phyloP scores from a whole-genome alignment of 2,113 vertebrate species.

The Callocephalon fimbriatum region DNA sequence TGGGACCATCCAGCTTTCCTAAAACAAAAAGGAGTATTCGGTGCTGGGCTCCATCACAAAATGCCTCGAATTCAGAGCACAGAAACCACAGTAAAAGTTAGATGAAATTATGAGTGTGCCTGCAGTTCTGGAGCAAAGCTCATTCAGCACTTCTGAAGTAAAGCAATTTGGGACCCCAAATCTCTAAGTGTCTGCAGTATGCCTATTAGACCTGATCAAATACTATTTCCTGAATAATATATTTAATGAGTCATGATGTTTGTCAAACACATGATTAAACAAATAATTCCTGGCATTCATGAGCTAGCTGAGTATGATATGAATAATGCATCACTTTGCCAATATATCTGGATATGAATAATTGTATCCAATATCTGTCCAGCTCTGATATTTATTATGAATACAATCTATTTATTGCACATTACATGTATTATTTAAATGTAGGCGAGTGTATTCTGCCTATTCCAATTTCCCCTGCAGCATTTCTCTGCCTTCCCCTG shows the following conservation, averaged over 20 bases:
- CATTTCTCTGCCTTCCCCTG: not conserved
- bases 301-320: constrained; percentile 23
- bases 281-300: constrained; percentile 56
- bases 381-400: constrained; percentile 15
- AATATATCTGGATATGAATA: constrained; percentile 31
- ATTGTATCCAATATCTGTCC: constrained; percentile 20
- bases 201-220: constrained; percentile 7
- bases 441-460: not conserved
- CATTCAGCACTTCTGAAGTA: not conserved
- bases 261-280: constrained; percentile 71
- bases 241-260: constrained; percentile 59
- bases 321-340: constrained; percentile 54
- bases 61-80: not conserved
- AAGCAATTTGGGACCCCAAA: not conserved
- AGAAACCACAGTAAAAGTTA: not conserved
- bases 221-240: constrained; percentile 49
- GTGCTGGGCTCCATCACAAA: not conserved
- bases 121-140: not conserved
- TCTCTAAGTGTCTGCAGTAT: not conserved
- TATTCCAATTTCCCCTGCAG: not conserved
- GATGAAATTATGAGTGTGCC: not conserved
- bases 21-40: not conserved
- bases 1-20: not conserved
- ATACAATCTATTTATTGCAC: constrained; percentile 36
- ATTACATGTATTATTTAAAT: constrained; percentile 29